These are phyloP conservation scores for Amphiduros pacificus DNA, from an alignment of 2,888 invertebrate genomes.

Conservation along the genomic window DNA sequence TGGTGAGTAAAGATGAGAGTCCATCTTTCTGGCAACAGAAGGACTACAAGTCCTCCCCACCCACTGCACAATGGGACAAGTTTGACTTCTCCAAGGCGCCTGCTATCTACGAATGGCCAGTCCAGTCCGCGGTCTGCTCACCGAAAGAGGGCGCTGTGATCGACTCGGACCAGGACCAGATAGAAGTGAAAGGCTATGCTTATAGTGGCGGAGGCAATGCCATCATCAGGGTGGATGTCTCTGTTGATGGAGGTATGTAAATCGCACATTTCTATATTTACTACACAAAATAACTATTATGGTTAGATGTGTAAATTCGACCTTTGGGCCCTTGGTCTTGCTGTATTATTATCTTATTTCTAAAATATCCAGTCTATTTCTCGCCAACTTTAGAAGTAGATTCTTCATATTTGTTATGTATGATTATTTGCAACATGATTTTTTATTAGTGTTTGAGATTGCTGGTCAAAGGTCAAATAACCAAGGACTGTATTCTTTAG, in stretches of 20 bases:
- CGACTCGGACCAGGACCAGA: constrained; percentile 31
- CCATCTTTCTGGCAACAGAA: constrained; percentile 92
- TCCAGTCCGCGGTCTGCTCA: constrained; percentile 88
- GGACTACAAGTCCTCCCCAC: constrained; percentile 77
- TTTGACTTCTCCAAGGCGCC: constrained; percentile 81
- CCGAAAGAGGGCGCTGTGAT: constrained; percentile 67
- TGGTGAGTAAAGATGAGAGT: constrained; percentile 80
- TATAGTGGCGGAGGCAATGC: constrained; percentile 88
- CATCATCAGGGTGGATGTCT: constrained; percentile 88
- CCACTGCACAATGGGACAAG: constrained; percentile 77
- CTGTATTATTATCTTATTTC: too few relatives aligned
- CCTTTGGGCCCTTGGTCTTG: too few relatives aligned
- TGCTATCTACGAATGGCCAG: constrained; percentile 87
- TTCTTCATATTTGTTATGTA: too few relatives aligned
- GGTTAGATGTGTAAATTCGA: too few relatives aligned
- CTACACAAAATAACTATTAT: too few relatives aligned
- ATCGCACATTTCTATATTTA: too few relatives aligned
- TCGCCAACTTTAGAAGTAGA: too few relatives aligned
- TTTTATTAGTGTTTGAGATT: too few relatives aligned
- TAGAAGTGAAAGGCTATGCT: constrained; percentile 61
- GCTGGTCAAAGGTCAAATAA: too few relatives aligned
- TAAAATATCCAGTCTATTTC: too few relatives aligned
- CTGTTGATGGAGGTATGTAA: constrained; percentile 82
- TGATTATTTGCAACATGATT: too few relatives aligned
- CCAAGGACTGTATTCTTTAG: too few relatives aligned